These are phyloP conservation scores for Hesperia comma DNA, from an alignment of 2,888 invertebrate species.

Conservation along the genomic window DNA sequence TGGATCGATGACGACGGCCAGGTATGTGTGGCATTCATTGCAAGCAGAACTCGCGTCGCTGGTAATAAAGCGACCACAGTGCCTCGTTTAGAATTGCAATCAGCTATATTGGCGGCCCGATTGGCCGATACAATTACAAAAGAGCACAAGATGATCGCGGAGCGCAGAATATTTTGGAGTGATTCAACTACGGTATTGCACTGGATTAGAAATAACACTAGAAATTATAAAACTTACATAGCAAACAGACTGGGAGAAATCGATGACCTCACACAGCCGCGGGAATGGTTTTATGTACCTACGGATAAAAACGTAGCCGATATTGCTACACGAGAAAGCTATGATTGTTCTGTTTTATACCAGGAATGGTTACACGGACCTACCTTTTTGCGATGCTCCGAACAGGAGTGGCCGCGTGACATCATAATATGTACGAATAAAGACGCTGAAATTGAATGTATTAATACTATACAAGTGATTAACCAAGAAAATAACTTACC, in stretches of 20 bases:
- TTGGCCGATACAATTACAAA: conserved; percentile 4
- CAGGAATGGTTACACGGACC: conserved; percentile 12
- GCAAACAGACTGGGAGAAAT: conserved; percentile 20
- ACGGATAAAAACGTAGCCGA: conserved; percentile 15
- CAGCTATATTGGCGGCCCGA: conserved; percentile 7
- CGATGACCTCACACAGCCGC: conserved; percentile 5
- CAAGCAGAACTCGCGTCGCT: conserved; percentile 15
- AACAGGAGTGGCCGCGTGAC: conserved; percentile 7
- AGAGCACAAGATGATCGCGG: conserved; percentile 16
- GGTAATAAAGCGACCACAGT: conserved; percentile 4
- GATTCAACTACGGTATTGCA: conserved; percentile 20
- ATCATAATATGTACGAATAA: neutral
- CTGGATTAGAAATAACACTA: conserved; percentile 12
- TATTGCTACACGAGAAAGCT: neutral
- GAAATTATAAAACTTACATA: conserved; percentile 14
- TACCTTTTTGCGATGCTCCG: neutral
- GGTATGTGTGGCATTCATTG: conserved; percentile 4
- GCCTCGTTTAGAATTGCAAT: conserved; percentile 19
- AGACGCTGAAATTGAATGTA: neutral
- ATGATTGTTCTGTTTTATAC: neutral
- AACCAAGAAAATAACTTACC: conserved; percentile 10
- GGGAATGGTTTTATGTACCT: conserved; percentile 11
- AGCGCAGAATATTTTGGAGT: conserved; percentile 3
- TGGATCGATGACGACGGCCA: conserved; percentile 11
- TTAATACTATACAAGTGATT: conserved; percentile 9